Base-by-base conservation (phyloP, 2,113 vertebrate species). In the Silurus asotus region DNA sequence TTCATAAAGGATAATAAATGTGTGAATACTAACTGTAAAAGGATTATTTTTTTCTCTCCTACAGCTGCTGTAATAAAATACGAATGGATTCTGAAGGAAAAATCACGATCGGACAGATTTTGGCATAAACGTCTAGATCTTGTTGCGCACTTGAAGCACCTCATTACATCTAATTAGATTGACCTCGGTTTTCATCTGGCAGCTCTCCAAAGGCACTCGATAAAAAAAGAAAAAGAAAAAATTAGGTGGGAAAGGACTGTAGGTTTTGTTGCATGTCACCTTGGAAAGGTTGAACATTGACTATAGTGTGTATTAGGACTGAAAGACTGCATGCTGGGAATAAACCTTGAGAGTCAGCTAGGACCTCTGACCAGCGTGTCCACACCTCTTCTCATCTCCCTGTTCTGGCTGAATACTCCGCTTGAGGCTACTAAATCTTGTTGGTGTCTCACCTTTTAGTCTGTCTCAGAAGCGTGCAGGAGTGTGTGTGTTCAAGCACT, bases 321-420 rank as follows among this genome's bases (percentile, higher is more conserved):
- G 90, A 92, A 92, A 91, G 92, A 92, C 86, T 76, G 90, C 90
- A 89, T 87, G 65, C 49, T 92, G 88, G 91, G 91, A 93, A 91
- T 92, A 93, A 93, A 94, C 90, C 91, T 85, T 90, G 81, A 84
- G 88, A 87, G 88, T 90, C 88, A 87, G 91, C 93, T 89, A 45
- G 92, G 93, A 92, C 94, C 92, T 90, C 90, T 90, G 81, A 23
- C 59, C 89, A 49, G 88, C 88, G 65, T 88, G 86, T 85, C 82
- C 84, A 25, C 91, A 69, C 56, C 61, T 86, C 76, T 53, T 59
- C 49, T 76, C 49, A 6, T 17, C 56, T 28, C 87, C 75, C 84
- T 85, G 88, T 90, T 58, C 82, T 88, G 76, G 72, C 91, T 91
- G 90, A 80, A 90, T 89, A 88, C 89, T 91, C 89, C 89, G 90